These are phyloP conservation scores for Orbicella faveolata DNA, from an alignment of 64 coral and sea anemone species.

Conservation along the genomic window DNA sequence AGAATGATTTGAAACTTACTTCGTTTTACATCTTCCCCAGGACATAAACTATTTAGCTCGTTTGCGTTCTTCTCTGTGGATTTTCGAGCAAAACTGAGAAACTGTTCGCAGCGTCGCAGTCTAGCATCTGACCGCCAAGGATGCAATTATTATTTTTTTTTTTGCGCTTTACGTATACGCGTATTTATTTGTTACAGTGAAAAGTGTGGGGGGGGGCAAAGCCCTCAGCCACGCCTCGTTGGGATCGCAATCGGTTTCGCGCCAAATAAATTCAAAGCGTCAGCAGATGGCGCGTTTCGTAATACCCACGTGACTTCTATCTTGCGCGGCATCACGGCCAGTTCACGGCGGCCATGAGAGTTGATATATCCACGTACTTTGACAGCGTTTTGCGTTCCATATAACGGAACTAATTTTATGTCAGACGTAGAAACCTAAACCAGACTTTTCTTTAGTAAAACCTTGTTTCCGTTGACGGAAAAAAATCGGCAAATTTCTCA, in stretches of 20 bases:
- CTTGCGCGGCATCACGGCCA: neutral
- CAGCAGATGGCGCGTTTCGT: conserved; percentile 43
- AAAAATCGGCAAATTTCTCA: neutral
- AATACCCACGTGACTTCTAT: conserved; percentile 33
- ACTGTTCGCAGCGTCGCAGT: too few species aligned
- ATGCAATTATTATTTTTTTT: too few species aligned
- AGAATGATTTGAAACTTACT: too few species aligned
- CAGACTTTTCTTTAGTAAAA: neutral
- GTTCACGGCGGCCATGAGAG: conserved; percentile 31
- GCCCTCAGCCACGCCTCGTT: too few species aligned
- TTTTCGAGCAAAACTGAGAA: too few species aligned
- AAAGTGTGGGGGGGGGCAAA: too few species aligned
- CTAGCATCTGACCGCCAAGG: too few species aligned
- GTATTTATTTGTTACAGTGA: too few species aligned
- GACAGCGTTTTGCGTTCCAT: conserved; percentile 15
- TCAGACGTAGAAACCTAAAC: neutral
- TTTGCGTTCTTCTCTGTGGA: too few species aligned
- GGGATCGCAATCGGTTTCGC: neutral
- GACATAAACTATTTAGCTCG: too few species aligned
- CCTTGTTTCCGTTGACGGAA: neutral
- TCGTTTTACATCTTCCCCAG: too few species aligned
- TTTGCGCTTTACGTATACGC: too few species aligned
- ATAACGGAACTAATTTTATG: neutral
- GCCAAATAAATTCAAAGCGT: conserved; percentile 8
- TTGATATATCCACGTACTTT: neutral